Evolutionary conservation across 2,797 vertebrate genomes (phyloP).

Genomic region (Cyprinodon diabolis): DNA sequence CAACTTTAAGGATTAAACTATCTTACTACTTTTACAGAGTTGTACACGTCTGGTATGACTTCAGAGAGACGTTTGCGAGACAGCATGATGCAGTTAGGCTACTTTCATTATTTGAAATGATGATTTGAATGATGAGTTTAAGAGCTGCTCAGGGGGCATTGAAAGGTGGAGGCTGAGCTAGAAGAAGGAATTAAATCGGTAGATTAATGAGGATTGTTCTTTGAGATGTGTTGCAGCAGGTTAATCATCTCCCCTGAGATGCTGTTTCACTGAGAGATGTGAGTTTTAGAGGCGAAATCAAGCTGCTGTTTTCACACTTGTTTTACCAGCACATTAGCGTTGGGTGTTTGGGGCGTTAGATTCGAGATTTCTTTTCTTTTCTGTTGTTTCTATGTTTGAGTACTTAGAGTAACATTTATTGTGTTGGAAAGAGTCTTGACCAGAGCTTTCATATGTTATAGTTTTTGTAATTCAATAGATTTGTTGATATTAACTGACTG

Average conservation of each 20-base stretch:
- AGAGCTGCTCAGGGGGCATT: slow-evolving; percentile 6
- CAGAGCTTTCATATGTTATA: slow-evolving; percentile 3
- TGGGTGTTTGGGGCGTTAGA: not conserved
- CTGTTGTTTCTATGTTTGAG: slow-evolving; percentile 23
- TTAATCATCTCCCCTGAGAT: slow-evolving; percentile 36
- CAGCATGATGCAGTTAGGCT: no score
- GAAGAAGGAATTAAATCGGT: slow-evolving; percentile 16
- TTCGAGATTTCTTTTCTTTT: slow-evolving; percentile 4
- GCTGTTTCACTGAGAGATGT: slow-evolving; percentile 28
- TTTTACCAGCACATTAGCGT: slow-evolving; percentile 6
- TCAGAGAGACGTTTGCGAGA: no score
- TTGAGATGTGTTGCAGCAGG: slow-evolving; percentile 13
- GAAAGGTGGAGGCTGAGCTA: slow-evolving; percentile 18
- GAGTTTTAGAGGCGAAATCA: slow-evolving; percentile 27
- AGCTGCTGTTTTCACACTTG: slow-evolving; percentile 4
- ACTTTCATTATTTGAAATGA: no score
- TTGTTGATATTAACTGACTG: slow-evolving; percentile 21
- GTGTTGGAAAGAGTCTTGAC: slow-evolving; percentile 17
- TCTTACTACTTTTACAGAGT: no score
- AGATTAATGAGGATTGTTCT: slow-evolving; percentile 32
- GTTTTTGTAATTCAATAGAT: slow-evolving; percentile 10
- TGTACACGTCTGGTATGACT: no score
- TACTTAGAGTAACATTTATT: slow-evolving; percentile 19
- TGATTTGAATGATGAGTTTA: slow-evolving; percentile 19
- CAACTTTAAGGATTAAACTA: no score